phyloP scores from a whole-genome alignment of 2,113 vertebrate species.

The Leucopsar rothschildi region DNA sequence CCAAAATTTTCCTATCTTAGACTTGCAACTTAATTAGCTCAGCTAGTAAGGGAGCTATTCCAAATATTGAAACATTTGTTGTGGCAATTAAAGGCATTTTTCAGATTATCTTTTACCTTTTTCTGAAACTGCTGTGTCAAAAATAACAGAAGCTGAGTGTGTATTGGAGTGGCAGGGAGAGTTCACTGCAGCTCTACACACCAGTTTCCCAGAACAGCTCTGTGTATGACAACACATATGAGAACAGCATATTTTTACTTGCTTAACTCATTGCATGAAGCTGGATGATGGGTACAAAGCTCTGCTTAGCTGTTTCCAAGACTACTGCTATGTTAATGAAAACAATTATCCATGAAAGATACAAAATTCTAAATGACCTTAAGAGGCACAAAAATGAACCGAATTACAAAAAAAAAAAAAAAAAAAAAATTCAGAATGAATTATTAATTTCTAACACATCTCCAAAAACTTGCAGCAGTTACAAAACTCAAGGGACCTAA shows the following conservation, averaged over 20 bases:
- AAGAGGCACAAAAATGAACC: background rate
- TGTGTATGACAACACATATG: background rate
- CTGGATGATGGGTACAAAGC: background rate
- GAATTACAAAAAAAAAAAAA: background rate
- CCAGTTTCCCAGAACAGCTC: background rate
- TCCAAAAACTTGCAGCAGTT: background rate
- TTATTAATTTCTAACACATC: background rate
- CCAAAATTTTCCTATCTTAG: background rate
- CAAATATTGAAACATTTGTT: background rate
- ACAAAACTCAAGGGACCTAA: background rate
- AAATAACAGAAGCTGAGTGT: background rate
- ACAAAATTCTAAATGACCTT: background rate
- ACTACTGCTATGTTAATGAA: constrained; percentile 11
- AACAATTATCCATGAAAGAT: background rate
- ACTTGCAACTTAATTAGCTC: background rate
- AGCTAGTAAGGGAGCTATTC: background rate
- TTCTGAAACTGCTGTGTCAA: background rate
- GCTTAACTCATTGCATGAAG: background rate
- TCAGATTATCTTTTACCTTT: background rate
- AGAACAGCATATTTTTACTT: background rate
- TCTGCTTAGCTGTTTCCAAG: constrained; percentile 24
- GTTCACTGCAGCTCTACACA: background rate
- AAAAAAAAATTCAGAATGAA: background rate
- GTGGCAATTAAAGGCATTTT: background rate
- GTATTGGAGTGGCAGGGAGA: background rate